Percentiles rank a stretch among this genome's conserved stretches.
phyloP scores from a whole-genome alignment of 1,140 invertebrate species.

The Neodiprion lecontei region DNA sequence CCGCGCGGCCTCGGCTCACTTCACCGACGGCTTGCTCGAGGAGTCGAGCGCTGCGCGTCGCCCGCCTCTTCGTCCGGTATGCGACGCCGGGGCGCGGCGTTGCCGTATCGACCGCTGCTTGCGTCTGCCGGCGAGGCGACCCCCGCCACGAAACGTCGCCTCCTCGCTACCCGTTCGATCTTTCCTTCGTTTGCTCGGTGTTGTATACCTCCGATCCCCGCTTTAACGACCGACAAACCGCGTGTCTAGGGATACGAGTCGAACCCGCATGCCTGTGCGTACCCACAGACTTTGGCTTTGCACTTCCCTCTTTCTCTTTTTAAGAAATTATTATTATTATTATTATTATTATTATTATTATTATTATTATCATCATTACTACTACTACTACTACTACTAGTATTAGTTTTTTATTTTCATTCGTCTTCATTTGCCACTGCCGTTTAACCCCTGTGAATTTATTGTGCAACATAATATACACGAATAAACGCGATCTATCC shows the following conservation, averaged over 20 bases:
- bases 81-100: conserved; percentile 45
- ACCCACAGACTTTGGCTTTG: conserved; percentile 14
- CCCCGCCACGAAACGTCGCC: conserved; percentile 16
- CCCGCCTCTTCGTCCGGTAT: not conserved
- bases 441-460: too few relatives aligned
- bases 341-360: too few relatives aligned
- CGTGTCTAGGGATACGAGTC: conserved; percentile 26
- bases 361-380: too few relatives aligned
- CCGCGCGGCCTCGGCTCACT: not conserved
- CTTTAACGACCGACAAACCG: conserved; percentile 25
- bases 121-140: conserved; percentile 23
- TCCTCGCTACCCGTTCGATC: not conserved
- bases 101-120: conserved; percentile 57
- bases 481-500: too few relatives aligned
- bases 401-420: too few relatives aligned
- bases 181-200: not conserved
- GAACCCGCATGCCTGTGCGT: conserved; percentile 17
- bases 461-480: too few relatives aligned
- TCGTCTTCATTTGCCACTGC: too few relatives aligned
- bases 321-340: too few relatives aligned
- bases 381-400: too few relatives aligned
- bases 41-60: not conserved
- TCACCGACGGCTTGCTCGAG: not conserved
- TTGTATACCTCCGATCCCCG: conserved; percentile 22
- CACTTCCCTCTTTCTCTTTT: conserved; percentile 17